Conservation (phyloP, 2,888 invertebrate genomes). For the Rhorus exstirpatorius region DNA sequence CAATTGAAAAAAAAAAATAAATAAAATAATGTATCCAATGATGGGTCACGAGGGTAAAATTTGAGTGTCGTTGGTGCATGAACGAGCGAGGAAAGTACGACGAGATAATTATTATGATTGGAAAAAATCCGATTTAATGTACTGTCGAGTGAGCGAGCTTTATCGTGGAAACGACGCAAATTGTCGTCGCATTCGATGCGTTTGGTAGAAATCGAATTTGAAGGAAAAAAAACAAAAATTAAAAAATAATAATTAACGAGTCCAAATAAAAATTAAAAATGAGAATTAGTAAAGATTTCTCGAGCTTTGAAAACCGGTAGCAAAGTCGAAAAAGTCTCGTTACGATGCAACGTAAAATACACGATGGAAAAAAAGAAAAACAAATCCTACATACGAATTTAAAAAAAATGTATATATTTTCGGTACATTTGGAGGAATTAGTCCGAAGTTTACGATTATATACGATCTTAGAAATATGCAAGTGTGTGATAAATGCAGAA, state of each 20-base stretch:
- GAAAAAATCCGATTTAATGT: neutral
- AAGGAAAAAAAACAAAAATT: neutral
- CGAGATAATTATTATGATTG: neutral
- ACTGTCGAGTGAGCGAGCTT: conserved; percentile 4
- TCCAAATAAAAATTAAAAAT: too few relatives aligned
- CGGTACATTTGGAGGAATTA: neutral
- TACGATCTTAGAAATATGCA: neutral
- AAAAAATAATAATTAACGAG: too few relatives aligned
- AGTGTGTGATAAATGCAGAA: neutral
- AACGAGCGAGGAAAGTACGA: neutral
- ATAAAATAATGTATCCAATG: neutral
- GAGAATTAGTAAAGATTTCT: too few relatives aligned
- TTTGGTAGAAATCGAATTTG: too few relatives aligned
- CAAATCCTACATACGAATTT: neutral
- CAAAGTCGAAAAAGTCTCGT: too few relatives aligned
- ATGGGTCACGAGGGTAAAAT: neutral
- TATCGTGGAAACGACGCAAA: neutral
- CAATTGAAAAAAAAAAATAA: neutral
- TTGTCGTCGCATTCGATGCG: neutral
- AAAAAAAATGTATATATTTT: conserved; percentile 1
- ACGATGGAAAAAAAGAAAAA: neutral
- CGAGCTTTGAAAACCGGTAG: too few relatives aligned
- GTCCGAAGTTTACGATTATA: neutral
- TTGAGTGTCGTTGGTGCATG: neutral
- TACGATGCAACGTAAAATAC: neutral